Base-by-base conservation (phyloP, 2,797 vertebrate genomes). In the Botia almorhae region DNA sequence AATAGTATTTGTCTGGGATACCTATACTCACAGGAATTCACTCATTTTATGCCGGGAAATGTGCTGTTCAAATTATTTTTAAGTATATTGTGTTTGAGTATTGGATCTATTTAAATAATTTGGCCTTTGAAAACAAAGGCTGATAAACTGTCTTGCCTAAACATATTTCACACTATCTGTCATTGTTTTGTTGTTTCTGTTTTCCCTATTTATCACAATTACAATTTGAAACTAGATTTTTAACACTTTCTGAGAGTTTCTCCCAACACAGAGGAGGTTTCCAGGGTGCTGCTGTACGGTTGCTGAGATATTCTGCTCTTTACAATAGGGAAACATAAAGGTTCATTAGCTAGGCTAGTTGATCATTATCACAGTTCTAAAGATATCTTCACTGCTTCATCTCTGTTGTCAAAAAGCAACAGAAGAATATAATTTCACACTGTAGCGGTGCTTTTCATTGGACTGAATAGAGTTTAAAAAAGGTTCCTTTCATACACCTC, bases 271-370 rank as follows among this genome's bases (percentile, higher is more conserved):
- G 14, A 13, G 60, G 5, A 16, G 60, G 60, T 63, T 63, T 14
- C 60, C 60, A 63, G 60, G 60, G 60, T 17, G 26, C 60, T 21
- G 26, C 60, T 33, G 5, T 33, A 63, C 14, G 26, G 60, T 33
- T 63, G 14, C 60, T 63, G 29, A 1, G 60, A 11, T 29, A 29
- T 63, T 33, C 6, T 33, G 14, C 14, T n/a, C 14, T 46, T 7
- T 29, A 29, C 36, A 46, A 69, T 58, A 58, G 36, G 64, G 29
- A 69, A 69, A 60, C 10, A 56, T 58, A 69, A 53, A 77, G 16
- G 36, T 19, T 77, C 11, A 76, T 67, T 55, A 26, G 29, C 48
- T n/a, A 19, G 50, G 33, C 29, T 58, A 56, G 19, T 43, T 46
- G 65, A 69, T 19, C 2, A 46, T 46, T 46, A 29, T 56, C 36